phyloP scores from a whole-genome alignment of 2,888 invertebrate genomes.

The Nemotelus nigrinus region DNA sequence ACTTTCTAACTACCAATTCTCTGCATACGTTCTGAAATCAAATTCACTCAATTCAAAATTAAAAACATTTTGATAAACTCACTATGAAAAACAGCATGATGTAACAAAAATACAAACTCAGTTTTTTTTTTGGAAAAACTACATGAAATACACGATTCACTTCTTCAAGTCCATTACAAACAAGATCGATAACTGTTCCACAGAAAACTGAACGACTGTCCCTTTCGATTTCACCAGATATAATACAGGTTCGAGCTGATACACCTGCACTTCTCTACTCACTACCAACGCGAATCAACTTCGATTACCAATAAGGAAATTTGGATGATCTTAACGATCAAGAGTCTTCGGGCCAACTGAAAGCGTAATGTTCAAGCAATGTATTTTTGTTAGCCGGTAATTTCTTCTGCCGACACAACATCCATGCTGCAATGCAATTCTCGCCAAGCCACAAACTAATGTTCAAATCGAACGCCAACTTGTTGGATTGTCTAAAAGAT shows the following conservation, averaged over 20 bases:
- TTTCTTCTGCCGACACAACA: conserved; percentile 5
- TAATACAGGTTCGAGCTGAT: background rate
- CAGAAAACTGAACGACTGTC: background rate
- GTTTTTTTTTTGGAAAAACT: background rate
- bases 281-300: conserved; percentile 7
- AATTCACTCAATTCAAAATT: background rate
- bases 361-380: conserved; percentile 43
- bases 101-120: background rate
- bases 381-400: conserved; percentile 39
- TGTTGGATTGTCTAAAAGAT: too few species aligned
- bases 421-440: too few species aligned
- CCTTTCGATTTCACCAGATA: conserved; percentile 32
- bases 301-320: conserved; percentile 20
- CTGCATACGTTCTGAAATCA: too few species aligned
- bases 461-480: background rate
- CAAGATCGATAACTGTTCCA: background rate
- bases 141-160: background rate
- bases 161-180: background rate
- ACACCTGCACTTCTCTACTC: background rate
- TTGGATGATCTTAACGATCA: conserved; percentile 56
- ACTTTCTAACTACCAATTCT: too few species aligned
- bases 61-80: conserved; percentile 5
- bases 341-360: conserved; percentile 59
- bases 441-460: conserved; percentile 10
- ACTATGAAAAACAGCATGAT: conserved; percentile 15